Percentiles rank a stretch among this genome's conserved stretches.
Conservation (phyloP, 2,888 invertebrate species). For the Cataglyphis cursor region DNA sequence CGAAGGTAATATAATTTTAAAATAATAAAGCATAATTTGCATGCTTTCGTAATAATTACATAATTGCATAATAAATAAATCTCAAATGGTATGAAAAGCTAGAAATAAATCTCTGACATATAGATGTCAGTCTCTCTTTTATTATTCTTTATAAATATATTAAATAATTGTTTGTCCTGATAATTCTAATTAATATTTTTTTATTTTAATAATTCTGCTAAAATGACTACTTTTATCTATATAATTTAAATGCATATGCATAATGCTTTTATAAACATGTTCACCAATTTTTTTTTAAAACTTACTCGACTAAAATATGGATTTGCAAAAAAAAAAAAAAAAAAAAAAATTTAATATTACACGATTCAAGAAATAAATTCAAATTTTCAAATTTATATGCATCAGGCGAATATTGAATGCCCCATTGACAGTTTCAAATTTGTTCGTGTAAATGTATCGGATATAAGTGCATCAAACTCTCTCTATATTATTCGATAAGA, state of each 20-base stretch:
- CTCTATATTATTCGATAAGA: slow-evolving; percentile 40
- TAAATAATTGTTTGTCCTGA: background rate
- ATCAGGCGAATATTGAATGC: background rate
- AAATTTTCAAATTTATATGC: background rate
- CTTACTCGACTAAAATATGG: background rate
- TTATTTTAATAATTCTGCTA: background rate
- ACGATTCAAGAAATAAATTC: background rate
- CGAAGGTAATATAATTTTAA: background rate
- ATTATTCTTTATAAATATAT: background rate
- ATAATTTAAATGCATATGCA: slow-evolving; percentile 5
- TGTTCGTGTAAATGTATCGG: slow-evolving; percentile 3
- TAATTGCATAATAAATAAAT: slow-evolving; percentile 23
- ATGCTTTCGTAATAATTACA: background rate
- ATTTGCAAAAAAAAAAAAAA: background rate
- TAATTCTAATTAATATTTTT: too few relatives aligned
- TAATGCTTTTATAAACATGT: background rate
- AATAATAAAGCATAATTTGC: slow-evolving; percentile 23
- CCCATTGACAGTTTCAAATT: background rate
- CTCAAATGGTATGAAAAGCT: background rate
- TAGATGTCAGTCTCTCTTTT: background rate
- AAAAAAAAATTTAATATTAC: background rate
- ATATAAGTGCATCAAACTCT: slow-evolving; percentile 16
- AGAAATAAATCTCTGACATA: background rate
- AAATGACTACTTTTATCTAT: background rate
- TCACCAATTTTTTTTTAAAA: background rate